phyloP scores from a whole-genome alignment of 1,140 invertebrate species.

The Panagrolaimus sp. region DNA sequence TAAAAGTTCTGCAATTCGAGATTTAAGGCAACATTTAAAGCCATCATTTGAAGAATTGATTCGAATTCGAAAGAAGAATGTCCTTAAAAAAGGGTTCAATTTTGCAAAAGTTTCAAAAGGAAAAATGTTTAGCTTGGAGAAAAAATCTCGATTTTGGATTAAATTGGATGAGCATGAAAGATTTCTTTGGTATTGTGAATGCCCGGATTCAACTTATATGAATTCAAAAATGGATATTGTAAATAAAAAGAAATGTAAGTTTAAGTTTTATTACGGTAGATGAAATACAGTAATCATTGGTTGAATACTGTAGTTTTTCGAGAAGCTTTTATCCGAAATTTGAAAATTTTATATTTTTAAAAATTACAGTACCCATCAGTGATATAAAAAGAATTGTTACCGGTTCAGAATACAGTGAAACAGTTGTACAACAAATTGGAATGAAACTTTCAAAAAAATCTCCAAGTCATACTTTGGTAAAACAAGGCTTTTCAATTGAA shows the following conservation, averaged over 20 bases:
- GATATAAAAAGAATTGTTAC: conserved; percentile 29
- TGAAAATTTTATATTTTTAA: conserved; percentile 15
- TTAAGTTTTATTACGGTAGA: not conserved
- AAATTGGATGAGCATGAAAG: not conserved
- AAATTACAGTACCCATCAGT: conserved; percentile 20
- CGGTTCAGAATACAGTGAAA: conserved; percentile 31
- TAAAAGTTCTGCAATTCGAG: not conserved
- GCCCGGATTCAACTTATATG: not conserved
- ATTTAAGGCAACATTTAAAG: not conserved
- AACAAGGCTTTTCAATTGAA: conserved; percentile 14
- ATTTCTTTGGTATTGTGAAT: not conserved
- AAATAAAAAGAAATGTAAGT: not conserved
- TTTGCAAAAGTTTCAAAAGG: not conserved
- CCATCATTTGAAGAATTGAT: not conserved
- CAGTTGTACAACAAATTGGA: conserved; percentile 27
- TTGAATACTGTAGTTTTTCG: no score
- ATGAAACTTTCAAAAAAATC: conserved; percentile 31
- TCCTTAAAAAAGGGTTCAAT: conserved; percentile 4
- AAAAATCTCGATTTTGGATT: no score
- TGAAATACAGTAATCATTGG: no score
- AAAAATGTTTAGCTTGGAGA: not conserved
- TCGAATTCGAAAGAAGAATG: not conserved
- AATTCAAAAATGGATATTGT: no score
- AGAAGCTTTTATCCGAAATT: not conserved
- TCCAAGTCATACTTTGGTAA: not conserved